A percentile compares a stretch with the other conserved stretches of the same genome.
Conservation (phyloP, 2,888 invertebrate genomes). For the Elmis aenea region DNA sequence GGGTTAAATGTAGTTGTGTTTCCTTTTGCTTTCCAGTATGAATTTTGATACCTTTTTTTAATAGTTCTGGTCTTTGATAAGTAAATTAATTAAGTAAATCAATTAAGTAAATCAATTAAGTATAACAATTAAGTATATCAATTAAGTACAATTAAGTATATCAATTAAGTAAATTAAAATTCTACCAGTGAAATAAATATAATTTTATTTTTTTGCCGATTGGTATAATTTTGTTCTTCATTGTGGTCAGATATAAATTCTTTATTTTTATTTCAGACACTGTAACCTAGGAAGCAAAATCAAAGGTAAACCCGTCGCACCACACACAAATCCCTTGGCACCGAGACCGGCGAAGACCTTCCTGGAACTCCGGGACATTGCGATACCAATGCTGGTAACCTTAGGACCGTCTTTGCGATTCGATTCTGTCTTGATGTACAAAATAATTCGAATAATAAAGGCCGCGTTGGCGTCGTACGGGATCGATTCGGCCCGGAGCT, state of each 20-base stretch:
- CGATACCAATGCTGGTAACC: slow-evolving; percentile 79
- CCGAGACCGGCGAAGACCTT: slow-evolving; percentile 65
- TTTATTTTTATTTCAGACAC: slow-evolving; percentile 53
- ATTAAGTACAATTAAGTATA: too few relatives aligned
- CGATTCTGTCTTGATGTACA: slow-evolving; percentile 87
- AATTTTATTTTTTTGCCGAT: slow-evolving; percentile 1
- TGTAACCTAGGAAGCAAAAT: slow-evolving; percentile 70
- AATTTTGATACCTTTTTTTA: too few relatives aligned
- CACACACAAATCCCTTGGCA: slow-evolving; percentile 55
- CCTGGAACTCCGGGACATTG: slow-evolving; percentile 65
- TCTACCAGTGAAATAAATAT: too few relatives aligned
- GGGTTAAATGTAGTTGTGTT: too few relatives aligned
- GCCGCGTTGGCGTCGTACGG: slow-evolving; percentile 38
- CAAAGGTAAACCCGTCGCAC: slow-evolving; percentile 53
- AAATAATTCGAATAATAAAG: slow-evolving; percentile 59
- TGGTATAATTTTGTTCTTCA: slow-evolving; percentile 6
- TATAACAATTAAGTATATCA: too few relatives aligned
- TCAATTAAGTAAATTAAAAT: too few relatives aligned
- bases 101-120: too few relatives aligned
- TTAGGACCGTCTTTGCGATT: slow-evolving; percentile 84
- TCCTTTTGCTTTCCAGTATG: too few relatives aligned
- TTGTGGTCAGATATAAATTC: neutral
- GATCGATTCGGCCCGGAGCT: slow-evolving; percentile 33
- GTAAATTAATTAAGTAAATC: too few relatives aligned
- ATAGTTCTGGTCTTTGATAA: too few relatives aligned